phyloP scores from a whole-genome alignment of 2,888 invertebrate genomes.

The Sarcophaga rosellei region DNA sequence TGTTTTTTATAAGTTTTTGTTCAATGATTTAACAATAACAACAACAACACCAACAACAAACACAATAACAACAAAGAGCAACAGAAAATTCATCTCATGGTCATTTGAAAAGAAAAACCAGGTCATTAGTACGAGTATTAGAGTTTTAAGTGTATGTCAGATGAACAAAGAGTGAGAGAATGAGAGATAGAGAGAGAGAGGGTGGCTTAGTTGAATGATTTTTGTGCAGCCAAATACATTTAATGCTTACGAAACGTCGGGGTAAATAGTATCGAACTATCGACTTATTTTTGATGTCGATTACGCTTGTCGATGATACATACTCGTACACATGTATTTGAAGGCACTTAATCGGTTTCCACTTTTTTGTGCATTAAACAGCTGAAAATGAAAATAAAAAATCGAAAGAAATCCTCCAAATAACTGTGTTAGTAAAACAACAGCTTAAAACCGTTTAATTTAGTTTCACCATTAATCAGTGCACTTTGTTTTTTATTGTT shows the following conservation, averaged over 20 bases:
- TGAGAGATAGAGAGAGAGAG: no score
- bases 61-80: constrained; percentile 13
- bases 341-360: constrained; percentile 26
- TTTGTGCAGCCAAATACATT: neutral
- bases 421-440: constrained; percentile 54
- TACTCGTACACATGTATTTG: neutral
- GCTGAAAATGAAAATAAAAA: constrained; percentile 2
- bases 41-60: neutral
- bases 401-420: constrained; percentile 30
- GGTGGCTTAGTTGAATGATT: no score
- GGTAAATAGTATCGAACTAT: neutral
- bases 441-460: constrained; percentile 36
- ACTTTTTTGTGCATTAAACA: constrained; percentile 30
- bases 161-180: neutral
- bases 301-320: neutral
- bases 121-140: constrained; percentile 63
- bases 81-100: constrained; percentile 57
- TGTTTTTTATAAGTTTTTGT: constrained; percentile 2
- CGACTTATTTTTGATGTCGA: neutral
- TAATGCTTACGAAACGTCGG: neutral
- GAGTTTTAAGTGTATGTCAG: constrained; percentile 60
- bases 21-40: constrained; percentile 35
- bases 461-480: constrained; percentile 41
- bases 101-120: constrained; percentile 64
- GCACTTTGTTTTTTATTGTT: neutral